phyloP scores from a whole-genome alignment of 1,140 invertebrate species.

The Hypsibius dujardini region DNA sequence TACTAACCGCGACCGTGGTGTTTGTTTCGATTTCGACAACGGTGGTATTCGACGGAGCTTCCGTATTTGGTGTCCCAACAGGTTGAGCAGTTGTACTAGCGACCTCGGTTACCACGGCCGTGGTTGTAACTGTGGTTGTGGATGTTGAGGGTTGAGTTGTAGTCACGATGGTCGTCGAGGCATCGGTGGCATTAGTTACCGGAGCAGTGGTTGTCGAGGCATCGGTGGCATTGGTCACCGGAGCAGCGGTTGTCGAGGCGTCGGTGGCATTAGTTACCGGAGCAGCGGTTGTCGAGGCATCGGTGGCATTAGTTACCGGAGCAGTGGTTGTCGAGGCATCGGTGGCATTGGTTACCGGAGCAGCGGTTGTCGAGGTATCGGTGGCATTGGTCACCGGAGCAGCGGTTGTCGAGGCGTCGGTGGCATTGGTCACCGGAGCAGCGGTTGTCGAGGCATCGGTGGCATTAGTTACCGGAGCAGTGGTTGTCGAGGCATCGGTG shows the following conservation, averaged over 20 bases:
- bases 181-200: not conserved
- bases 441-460: constrained; percentile 10
- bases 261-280: not conserved
- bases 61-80: not conserved
- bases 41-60: no score
- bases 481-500: not conserved
- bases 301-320: not conserved
- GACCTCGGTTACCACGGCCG: not conserved
- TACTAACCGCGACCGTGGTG: no score
- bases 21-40: no score
- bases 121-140: not conserved
- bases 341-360: not conserved
- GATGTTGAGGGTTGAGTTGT: not conserved
- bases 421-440: not conserved
- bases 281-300: not conserved
- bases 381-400: not conserved
- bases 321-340: not conserved
- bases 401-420: not conserved
- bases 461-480: not conserved
- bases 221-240: not conserved
- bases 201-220: not conserved
- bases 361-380: not conserved
- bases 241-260: not conserved
- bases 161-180: not conserved
- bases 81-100: not conserved